Conservation (phyloP, 1,140 invertebrate species). For the Hylaeus anthracinus region DNA sequence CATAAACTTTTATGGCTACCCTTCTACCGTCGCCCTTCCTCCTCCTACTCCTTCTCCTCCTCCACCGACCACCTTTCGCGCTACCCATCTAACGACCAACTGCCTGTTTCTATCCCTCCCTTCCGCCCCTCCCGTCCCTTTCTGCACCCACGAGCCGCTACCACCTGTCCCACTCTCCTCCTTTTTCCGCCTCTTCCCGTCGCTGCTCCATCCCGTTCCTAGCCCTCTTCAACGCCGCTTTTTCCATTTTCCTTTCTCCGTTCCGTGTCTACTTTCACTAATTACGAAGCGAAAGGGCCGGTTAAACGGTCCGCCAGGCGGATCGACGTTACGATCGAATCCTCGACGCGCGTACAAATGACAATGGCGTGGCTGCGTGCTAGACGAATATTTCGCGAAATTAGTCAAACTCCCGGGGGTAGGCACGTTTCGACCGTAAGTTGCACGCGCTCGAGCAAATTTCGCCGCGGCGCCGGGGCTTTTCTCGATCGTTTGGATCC, state of each 20-base stretch:
- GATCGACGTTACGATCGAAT: constrained; percentile 42
- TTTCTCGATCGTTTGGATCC: constrained; percentile 14
- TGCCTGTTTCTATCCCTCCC: constrained; percentile 44
- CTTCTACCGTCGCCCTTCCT: constrained; percentile 73
- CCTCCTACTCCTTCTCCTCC: constrained; percentile 39
- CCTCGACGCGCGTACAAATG: constrained; percentile 14
- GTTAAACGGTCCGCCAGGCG: constrained; percentile 31
- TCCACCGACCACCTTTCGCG: constrained; percentile 66
- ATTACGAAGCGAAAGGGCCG: constrained; percentile 72
- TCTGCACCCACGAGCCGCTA: constrained; percentile 39
- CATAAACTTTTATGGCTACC: constrained; percentile 82
- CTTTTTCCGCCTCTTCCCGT: constrained; percentile 15
- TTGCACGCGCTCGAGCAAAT: constrained; percentile 4
- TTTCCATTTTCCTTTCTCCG: constrained; percentile 44
- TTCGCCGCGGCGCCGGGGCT: constrained; percentile 15
- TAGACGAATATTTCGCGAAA: constrained; percentile 56
- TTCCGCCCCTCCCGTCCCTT: constrained; percentile 49
- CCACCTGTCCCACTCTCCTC: constrained; percentile 27
- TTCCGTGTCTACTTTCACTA: constrained; percentile 74
- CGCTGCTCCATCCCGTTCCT: neutral
- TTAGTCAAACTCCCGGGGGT: constrained; percentile 22
- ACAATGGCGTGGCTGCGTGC: constrained; percentile 26
- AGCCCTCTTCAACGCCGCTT: constrained; percentile 20
- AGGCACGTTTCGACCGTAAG: constrained; percentile 27
- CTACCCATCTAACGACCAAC: constrained; percentile 59